Evolutionary conservation across 2,888 invertebrate species (phyloP), one percentile per base, ranked within the genome.

Genomic region (Heteromurus nitidus): DNA sequence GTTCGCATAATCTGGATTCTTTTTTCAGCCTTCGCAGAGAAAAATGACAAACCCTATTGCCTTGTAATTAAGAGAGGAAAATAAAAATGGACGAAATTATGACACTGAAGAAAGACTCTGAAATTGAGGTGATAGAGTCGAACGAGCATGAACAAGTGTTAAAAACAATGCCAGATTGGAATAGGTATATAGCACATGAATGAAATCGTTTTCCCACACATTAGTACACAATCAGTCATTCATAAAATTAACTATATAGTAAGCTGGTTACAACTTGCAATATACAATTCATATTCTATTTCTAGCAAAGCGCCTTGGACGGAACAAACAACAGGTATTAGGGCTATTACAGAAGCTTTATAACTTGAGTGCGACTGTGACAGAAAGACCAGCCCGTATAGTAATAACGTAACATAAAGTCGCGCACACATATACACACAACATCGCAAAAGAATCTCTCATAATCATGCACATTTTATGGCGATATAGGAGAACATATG

Each of bases 161-260:
- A 68, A 47, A 58, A 31, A 68, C 26, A 26, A 26, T 67, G n/a
- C 11, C 9, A 20, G 11, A 26, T 3, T 62, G 22, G 2, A 3
- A 30, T 64, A 30, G 7, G 16, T 20, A 42, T 64, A 36, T n/a
- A 36, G n/a, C 28, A 24, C 9, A 55, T 65, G 53, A 64, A 64
- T 68, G 42, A 77, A 70, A 69, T 42, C 50, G 55, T 76, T 22
- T 76, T 77, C 77, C 70, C 77, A 77, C 70, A 64, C 62, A 69
- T 69, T 62, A 55, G 22, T 50, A 7, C 36, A 53, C 74, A 67
- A 75, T 75, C 74, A 55, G 65, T 60, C 68, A 68, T 68, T 76
- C 76, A 76, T 60, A 60, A 58, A 60, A 16, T n/a, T 7, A 55
- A 20, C 20, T 55, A 3, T 55, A 36, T 36, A 31, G 9, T 53